Base-by-base conservation (phyloP, 2,888 invertebrate species). In the Syrista parreyssii region DNA sequence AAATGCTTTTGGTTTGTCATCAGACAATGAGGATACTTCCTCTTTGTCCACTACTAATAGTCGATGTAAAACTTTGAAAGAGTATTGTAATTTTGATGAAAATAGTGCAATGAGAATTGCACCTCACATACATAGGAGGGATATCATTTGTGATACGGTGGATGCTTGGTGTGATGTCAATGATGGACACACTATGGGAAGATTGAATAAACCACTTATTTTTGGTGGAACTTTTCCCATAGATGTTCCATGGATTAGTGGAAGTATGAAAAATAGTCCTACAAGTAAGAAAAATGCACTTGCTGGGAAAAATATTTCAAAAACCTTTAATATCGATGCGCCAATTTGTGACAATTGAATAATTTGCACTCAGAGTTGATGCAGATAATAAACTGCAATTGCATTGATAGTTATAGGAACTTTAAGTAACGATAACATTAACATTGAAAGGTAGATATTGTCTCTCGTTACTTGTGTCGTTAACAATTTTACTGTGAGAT, bases 171-270 rank as follows among this genome's bases (percentile, higher is more conserved):
- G 88, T 68, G 82, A 82, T 11, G 86, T 84, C 71, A 84, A 84
- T 76, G 87, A 81, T 15, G 81, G 78, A 23, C 77, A 81, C 69
- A 80, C 71, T 73, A 79, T 79, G 68, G 77, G 72, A 6, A 83
- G 86, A 34, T 74, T 75, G 33, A 84, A 84, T 33, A 94, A 94
- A 88, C 95, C 95, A 80, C 93, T 97, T 74, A 94, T 97, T 80
- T 97, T 96, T 90, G 96, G 96, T 85, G 97, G 97, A 76, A 97
- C 97, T 4, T 97, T 94, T 93, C 97, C 97, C 6, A 97, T 97
- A 83, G 97, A 97, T 90, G 93, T 94, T 87, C 97, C 97, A 3
- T 85, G 91, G 78, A 80, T 36, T 90, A 91, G 55, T 85, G 76
- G 87, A 83, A 74, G 36, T 31, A 36, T 74, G 3, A 75, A 75